phyloP scores from a whole-genome alignment of 1,140 invertebrate species.

The Rhagoletis zephyria region DNA sequence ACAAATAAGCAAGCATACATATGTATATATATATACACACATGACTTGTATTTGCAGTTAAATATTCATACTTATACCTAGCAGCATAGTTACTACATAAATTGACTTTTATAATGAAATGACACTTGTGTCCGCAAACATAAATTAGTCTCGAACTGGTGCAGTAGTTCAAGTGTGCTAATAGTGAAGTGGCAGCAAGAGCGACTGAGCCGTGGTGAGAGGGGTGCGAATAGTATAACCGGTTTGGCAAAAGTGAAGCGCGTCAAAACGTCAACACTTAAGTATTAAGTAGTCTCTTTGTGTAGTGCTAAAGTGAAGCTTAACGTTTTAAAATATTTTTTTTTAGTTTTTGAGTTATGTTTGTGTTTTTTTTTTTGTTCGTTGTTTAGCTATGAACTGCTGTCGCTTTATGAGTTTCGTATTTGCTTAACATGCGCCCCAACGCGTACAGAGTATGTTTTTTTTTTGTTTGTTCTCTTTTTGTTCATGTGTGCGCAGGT shows the following conservation, averaged over 20 bases:
- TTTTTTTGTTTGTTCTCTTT: not conserved
- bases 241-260: conserved; percentile 27
- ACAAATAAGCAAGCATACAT: not conserved
- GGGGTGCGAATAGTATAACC: not conserved
- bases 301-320: conserved; percentile 27
- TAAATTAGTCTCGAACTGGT: conserved; percentile 48
- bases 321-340: conserved; percentile 10
- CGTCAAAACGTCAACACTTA: conserved; percentile 46
- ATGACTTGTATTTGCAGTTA: not conserved
- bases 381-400: not conserved
- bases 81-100: conserved; percentile 29
- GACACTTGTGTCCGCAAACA: conserved; percentile 51
- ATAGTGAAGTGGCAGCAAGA: not conserved
- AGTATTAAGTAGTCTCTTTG: conserved; percentile 48
- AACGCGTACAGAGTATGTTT: not conserved
- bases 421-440: conserved; percentile 11
- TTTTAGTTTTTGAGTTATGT: not conserved
- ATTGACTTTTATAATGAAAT: conserved; percentile 46
- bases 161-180: conserved; percentile 49
- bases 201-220: not conserved
- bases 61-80: conserved; percentile 20
- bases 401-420: conserved; percentile 38
- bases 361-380: not conserved
- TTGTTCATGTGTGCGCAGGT: not conserved
- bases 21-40: not conserved